phyloP scores from a whole-genome alignment of 2,113 vertebrate genomes.

The Plestiodon gilberti region DNA sequence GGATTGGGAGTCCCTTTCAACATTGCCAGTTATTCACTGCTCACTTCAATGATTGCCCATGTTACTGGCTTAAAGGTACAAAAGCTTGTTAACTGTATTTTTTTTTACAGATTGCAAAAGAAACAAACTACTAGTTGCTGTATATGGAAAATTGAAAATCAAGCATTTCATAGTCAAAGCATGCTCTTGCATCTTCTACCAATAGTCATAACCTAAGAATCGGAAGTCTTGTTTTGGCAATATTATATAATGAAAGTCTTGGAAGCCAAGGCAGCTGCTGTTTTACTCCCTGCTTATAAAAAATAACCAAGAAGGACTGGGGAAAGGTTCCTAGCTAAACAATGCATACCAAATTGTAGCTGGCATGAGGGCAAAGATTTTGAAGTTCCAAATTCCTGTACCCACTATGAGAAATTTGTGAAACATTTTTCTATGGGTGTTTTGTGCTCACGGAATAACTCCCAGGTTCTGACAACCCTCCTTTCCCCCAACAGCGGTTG shows the following conservation, averaged over 20 bases:
- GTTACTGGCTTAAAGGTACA: constrained; percentile 91
- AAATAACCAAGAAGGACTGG: not conserved
- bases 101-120: not conserved
- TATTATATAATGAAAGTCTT: not conserved
- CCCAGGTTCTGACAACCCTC: not conserved
- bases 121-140: not conserved
- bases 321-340: not conserved
- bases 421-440: not conserved
- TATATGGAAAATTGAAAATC: not conserved
- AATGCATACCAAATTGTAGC: not conserved
- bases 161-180: not conserved
- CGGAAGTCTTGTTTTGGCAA: not conserved
- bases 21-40: constrained; percentile 95
- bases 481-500: not conserved
- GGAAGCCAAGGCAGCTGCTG: not conserved
- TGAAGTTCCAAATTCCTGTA: not conserved
- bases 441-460: not conserved
- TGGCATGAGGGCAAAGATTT: not conserved
- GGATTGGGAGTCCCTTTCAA: constrained; percentile 98
- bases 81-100: not conserved
- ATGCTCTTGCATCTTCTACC: not conserved
- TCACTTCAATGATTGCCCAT: constrained; percentile 97
- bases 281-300: not conserved
- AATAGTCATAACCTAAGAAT: not conserved
- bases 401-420: not conserved